Conservation (phyloP, 2,888 invertebrate genomes). For the Callosobruchus maculatus region DNA sequence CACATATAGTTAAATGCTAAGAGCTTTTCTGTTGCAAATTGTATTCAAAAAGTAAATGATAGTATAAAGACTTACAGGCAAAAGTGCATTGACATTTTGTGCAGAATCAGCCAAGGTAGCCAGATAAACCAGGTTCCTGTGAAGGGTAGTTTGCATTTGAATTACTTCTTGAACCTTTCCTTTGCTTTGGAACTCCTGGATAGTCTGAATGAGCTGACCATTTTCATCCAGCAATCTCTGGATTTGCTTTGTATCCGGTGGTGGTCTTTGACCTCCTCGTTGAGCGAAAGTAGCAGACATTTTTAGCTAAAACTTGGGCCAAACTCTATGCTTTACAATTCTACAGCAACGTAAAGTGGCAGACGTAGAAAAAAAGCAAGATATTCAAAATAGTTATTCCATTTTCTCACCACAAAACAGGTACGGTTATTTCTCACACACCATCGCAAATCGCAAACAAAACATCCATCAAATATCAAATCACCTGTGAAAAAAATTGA, state of each 20-base stretch:
- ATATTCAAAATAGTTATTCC: too few relatives aligned
- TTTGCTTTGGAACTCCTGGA: conserved; percentile 94
- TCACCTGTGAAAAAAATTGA: too few relatives aligned
- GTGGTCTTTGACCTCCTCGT: conserved; percentile 68
- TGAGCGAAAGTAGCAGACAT: conserved; percentile 76
- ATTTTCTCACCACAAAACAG: too few relatives aligned
- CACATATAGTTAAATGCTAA: too few relatives aligned
- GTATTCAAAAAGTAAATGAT: too few relatives aligned
- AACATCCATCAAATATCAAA: too few relatives aligned
- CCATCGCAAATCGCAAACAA: too few relatives aligned
- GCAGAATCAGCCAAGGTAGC: conserved; percentile 96
- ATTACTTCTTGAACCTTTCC: conserved; percentile 91
- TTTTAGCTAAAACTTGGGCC: neutral
- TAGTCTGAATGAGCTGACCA: conserved; percentile 92
- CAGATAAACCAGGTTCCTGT: conserved; percentile 92
- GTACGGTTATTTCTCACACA: too few relatives aligned
- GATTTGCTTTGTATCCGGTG: conserved; percentile 79
- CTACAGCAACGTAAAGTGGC: too few relatives aligned
- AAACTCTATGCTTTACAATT: too few relatives aligned
- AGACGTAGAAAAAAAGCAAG: too few relatives aligned
- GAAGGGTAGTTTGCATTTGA: conserved; percentile 91
- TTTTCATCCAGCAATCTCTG: conserved; percentile 98
- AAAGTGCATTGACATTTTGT: conserved; percentile 84
- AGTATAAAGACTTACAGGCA: conserved; percentile 82
- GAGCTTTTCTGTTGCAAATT: neutral